Base-by-base conservation (phyloP, 2,797 vertebrate species). In the Phoebastria nigripes region DNA sequence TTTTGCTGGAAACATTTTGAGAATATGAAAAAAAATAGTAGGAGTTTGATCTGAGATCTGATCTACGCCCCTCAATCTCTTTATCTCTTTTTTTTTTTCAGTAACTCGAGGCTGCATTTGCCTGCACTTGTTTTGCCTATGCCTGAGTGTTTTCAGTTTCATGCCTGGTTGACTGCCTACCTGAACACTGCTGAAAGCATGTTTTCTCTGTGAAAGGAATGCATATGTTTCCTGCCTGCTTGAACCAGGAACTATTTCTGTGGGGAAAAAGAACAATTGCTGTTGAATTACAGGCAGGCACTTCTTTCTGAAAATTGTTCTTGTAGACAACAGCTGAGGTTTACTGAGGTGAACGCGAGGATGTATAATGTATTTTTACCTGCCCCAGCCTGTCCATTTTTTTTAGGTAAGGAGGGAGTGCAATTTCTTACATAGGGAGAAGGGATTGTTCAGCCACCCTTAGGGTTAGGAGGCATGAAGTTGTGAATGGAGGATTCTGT, bases 141-240 rank as follows among this genome's bases (percentile, higher is more conserved):
- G 72, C 54, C 63, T 83, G 70, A 81, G 63, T 78, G 84, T 92
- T 96, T 93, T 78, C 82, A 87, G 89, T 95, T 94, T 96, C 81
- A 82, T 82, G 94, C 87, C 76, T 61, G 66, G 78, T 82, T 97
- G 77, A 78, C 76, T 94, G 72, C 86, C 88, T 92, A 61, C 89
- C 93, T 95, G 82, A 80, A 82, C 90, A 84, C 89, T 1, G 16
- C 37, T 29, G 95, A 89, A 54, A 95, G 44, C 71, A 70, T 66
- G 83, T 72, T 93, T 87, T 28, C 78, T 87, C 72, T 91, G 82
- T 82, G 95, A 90, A 86, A 87, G 76, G 83, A 93, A 87, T 87
- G 74, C 74, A 52, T 90, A 58, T 76, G 61, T 92, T 95, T 79
- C 65, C 82, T 91, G 83, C 37, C 77, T 92, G 69, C 69, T 88